Evolutionary conservation across 2,797 vertebrate genomes (phyloP), one percentile per base, ranked within the genome.

Genomic region (Sebastes diploproa): DNA sequence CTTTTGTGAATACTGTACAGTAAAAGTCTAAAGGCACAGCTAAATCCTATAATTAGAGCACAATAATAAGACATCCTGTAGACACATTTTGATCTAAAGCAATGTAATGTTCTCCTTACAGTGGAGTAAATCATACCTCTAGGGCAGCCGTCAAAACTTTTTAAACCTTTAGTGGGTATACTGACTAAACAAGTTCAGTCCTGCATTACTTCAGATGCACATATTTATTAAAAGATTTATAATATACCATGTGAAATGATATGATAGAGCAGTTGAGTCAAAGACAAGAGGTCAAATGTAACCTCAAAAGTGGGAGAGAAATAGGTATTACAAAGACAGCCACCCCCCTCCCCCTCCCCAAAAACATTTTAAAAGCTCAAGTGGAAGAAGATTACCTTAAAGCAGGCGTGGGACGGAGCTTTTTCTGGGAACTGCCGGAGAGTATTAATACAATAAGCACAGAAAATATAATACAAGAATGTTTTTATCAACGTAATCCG

Each of bases 401-500:
- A 93, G 92, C 93, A 92, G 87, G 86, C 89, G 20, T 78, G 77
- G 87, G 86, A 90, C 85, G 78, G 75, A 92, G 90, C 84, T 93
- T 92, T 91, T 92, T 91, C 88, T 84, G 83, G 87, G 88, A 94
- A 93, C 92, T 87, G 88, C 80, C 85, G 66, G 89, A 87, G 86
- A 89, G 85, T 91, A 94, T 95, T 95, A 95, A 95, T 94, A 94
- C 92, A 95, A 93, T 95, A 95, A 95, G 94, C 95, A 94, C 89
- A 86, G 84, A 90, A 91, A 94, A 95, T 90, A 96, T 95, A 95
- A 95, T 94, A 94, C 93, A 95, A 95, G 94, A 95, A 95, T 95
- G 93, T 95, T 96, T 95, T 93, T 93, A 94, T 95, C 93, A 94
- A 94, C 93, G 69, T 96, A 96, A 96, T 96, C 95, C 94, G 75